Base-by-base conservation (phyloP, 2,113 vertebrate genomes). In the Neofelis nebulosa region DNA sequence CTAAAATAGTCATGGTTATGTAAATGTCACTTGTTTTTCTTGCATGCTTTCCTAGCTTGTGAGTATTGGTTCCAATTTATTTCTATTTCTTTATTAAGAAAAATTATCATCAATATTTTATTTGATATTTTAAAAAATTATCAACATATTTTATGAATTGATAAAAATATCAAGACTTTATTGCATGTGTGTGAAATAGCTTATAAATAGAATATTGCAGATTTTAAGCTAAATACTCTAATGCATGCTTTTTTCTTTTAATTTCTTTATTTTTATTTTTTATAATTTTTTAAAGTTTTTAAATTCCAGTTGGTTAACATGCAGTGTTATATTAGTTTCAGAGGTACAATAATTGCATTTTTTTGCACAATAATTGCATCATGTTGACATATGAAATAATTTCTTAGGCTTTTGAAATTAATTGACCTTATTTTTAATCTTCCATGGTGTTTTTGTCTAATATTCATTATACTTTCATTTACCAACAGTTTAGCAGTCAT, bases 1-100 rank as follows among this genome's bases (percentile, higher is more conserved):
- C 55, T 80, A 97, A 97, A 94, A 96, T 79, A 29, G 19, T 93
- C 87, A 97, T 94, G n/a, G 93, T 95, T 96, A 97, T 97, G 55
- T 83, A 98, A 98, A 96, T 27, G 1, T 4, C 84, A 57, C 57
- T 94, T 36, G 33, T 69, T 94, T 98, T 97, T 86, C 97, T 90
- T 86, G 69, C 86, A 55, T 93, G 48, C 0, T 97, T 31, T 95
- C 81, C 63, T 80, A 89, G 33, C 1, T 55, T 98, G 89, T 82
- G 66, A 81, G 90, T 94, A 50, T 69, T 55, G 2, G 68, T 68
- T 97, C 48, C 29, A 74, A 84, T 96, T 94, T 84, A 95, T 52
- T 95, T 18, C 4, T 94, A 7, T 90, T 15, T 57, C 15, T 80
- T 96, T 18, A 57, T 52, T 21, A 86, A 87, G 29, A 55, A 83